phyloP scores from a whole-genome alignment of 2,113 vertebrate genomes.

The Himantopus leucocephalus region DNA sequence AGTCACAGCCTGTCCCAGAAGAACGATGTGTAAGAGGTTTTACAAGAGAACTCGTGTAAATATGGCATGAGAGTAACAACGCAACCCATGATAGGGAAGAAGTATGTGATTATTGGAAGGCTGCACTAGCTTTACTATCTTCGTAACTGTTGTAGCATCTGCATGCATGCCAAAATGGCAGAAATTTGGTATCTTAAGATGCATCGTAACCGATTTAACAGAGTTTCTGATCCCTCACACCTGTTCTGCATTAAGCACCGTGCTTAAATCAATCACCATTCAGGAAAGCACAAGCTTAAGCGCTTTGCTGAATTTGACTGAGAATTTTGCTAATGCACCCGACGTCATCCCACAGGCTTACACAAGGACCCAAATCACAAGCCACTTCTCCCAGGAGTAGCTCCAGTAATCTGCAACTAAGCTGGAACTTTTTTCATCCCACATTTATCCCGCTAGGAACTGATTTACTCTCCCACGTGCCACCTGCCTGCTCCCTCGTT shows the following conservation, averaged over 20 bases:
- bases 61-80: background rate
- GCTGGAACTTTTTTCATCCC: constrained; percentile 6
- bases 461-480: background rate
- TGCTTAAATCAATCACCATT: background rate
- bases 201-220: background rate
- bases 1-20: background rate
- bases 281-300: constrained; percentile 28
- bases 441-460: background rate
- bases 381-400: background rate
- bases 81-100: background rate
- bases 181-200: constrained; percentile 33
- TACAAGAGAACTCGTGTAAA: background rate
- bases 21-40: background rate
- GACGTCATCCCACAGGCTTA: constrained; percentile 6
- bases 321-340: constrained; percentile 23
- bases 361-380: constrained; percentile 22
- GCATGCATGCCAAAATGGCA: background rate
- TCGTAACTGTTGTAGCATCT: background rate
- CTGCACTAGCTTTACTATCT: background rate
- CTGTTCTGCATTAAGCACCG: background rate
- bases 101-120: background rate
- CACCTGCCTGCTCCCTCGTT: background rate
- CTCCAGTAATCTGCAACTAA: constrained; percentile 5
- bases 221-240: constrained; percentile 4
- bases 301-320: background rate